Conservation (phyloP, 2,888 invertebrate species). For the Cartodere bifasciata region DNA sequence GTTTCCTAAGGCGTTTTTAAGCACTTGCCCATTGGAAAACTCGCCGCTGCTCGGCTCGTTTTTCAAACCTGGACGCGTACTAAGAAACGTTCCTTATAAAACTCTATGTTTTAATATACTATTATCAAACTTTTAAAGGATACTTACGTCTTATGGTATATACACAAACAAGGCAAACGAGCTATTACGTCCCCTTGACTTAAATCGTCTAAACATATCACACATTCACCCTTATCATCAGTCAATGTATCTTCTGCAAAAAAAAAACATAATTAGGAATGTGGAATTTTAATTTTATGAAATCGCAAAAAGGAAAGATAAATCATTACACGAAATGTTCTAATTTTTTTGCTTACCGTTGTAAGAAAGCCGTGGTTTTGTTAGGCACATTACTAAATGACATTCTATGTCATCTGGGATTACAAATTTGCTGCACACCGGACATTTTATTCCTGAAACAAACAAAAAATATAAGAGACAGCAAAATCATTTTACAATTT, state of each 20-base stretch:
- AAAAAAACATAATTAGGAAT: constrained; percentile 16
- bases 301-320: not conserved
- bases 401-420: constrained; percentile 98
- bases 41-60: no score
- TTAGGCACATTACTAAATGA: constrained; percentile 98
- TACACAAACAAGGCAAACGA: constrained; percentile 96
- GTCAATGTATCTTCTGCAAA: constrained; percentile 90
- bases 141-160: constrained; percentile 92
- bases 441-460: constrained; percentile 92
- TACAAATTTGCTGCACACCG: constrained; percentile 97
- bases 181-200: constrained; percentile 93
- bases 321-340: not conserved
- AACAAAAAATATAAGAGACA: constrained; percentile 17
- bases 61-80: no score
- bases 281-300: constrained; percentile 2
- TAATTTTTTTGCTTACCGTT: constrained; percentile 59
- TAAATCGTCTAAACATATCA: constrained; percentile 96
- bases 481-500: constrained; percentile 6
- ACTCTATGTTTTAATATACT: no score
- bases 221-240: constrained; percentile 96
- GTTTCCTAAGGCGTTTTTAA: no score
- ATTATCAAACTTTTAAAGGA: no score
- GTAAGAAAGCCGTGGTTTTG: constrained; percentile 95
- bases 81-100: no score
- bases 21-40: no score